Evolutionary conservation across 2,888 invertebrate genomes (phyloP), one percentile per base, ranked within the genome.

Genomic region (Catotricha subobsoleta): DNA sequence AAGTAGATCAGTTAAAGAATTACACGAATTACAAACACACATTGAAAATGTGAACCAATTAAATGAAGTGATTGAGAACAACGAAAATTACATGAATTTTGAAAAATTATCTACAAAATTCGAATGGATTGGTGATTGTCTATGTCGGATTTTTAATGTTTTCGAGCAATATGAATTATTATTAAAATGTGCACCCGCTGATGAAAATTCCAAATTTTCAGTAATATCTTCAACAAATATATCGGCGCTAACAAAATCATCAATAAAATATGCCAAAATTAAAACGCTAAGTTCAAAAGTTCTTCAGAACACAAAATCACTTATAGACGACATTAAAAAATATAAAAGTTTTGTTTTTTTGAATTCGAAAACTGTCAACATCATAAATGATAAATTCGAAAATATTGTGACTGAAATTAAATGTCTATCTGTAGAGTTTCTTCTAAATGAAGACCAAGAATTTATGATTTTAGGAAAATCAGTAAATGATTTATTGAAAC

Each of bases 91-190:
- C 19, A 53, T 52, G 0, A 41, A 44, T 12, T 46, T 60, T 3
- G 49, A 52, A 12, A 7, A 20, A 15, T n/a, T 23, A 16, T 8
- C 23, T 3, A 8, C 2, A 3, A 23, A 36, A 21, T 16, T 36
- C n/a, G 10, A 4, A 4, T 2, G 5, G 8, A 36, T 36, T 3
- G 36, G 25, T 23, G 15, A 25, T 2, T 8, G 23, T 2, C 9
- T 23, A 10, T 13, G 20, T 13, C 21, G 9, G 25, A 23, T 58
- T 47, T 48, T 53, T 43, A 54, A 54, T 25, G 64, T 74, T 9
- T 59, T 82, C 19, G 73, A 76, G 47, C 86, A 88, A 53, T 74
- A 79, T 49, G 60, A 66, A 43, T 57, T 80, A 2, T 60, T 84
- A 16, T 54, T 87, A 1, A 68, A 75, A 50, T 72, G 72, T 45